Evolutionary conservation across 2,797 vertebrate species (phyloP), one percentile per base, ranked within the genome.

Genomic region (Myotis pilosus): DNA sequence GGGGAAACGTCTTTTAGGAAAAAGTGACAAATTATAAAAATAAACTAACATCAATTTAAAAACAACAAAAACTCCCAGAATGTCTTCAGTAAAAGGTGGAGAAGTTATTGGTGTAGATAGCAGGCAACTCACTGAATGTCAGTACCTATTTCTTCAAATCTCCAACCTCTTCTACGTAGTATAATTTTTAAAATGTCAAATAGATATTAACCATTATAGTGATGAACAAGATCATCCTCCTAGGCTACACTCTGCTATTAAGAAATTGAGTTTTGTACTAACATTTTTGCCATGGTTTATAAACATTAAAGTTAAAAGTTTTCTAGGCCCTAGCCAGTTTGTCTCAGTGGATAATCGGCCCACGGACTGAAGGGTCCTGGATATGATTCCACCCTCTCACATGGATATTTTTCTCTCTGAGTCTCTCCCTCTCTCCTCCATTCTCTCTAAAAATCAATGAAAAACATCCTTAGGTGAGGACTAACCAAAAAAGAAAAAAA

Each of bases 11-110:
- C 33, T 82, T 96, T 93, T 87, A 92, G 71, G 20, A 84, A 82
- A 38, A 84, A 94, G 23, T 44, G 23, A 49, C 47, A 64, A 94
- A 89, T 92, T 36, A 78, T 51, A 87, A 85, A 85, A 79, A 55
- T 23, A 66, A 75, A 15, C 5, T 53, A 87, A 20, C 7, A 87
- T 36, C 15, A 93, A 82, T 89, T 69, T 19, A 8, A 47, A 30
- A 25, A 64, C 25, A 88, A 84, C 36, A 20, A 49, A 55, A n/a
- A 1, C 11, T 36, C 20, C 25, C n/a, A 55, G 47, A 72, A 89
- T 60, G 47, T 60, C 19, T 62, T 66, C 69, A 6, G 47, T 19
- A 41, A 22, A 36, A 33, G 30, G 41, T 7, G 4, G 6, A 71
- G 28, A 64, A 38, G 15, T 6, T 68, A 66, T 33, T 33, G 25